Conservation (phyloP, 1,140 invertebrate species). For the Ips typographus region DNA sequence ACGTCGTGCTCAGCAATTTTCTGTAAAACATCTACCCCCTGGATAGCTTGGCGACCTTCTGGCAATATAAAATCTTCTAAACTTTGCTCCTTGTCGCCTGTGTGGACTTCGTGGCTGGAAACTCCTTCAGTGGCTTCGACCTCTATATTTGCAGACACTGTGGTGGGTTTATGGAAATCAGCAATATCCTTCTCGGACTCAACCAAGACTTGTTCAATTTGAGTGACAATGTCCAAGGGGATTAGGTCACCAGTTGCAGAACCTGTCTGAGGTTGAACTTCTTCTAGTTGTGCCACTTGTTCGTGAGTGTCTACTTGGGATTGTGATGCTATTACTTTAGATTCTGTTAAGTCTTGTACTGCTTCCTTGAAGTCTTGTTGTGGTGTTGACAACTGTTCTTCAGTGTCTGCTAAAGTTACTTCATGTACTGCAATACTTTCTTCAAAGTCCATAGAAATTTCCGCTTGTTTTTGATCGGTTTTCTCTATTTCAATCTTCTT, state of each 20-base stretch:
- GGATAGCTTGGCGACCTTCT: conserved; percentile 41
- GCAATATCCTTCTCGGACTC: conserved; percentile 33
- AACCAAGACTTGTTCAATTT: conserved; percentile 33
- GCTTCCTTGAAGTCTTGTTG: conserved; percentile 27
- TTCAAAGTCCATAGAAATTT: conserved; percentile 35
- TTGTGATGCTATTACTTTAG: conserved; percentile 35
- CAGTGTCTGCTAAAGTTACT: conserved; percentile 39
- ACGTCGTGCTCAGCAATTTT: conserved; percentile 42
- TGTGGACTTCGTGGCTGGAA: conserved; percentile 31
- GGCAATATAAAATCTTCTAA: conserved; percentile 39
- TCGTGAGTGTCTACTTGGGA: conserved; percentile 34
- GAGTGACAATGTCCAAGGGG: conserved; percentile 36
- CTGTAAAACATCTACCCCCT: conserved; percentile 42
- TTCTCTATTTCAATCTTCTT: conserved; percentile 36
- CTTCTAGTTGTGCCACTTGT: conserved; percentile 24
- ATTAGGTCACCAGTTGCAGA: conserved; percentile 32
- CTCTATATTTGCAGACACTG: conserved; percentile 28
- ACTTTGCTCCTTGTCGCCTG: conserved; percentile 37
- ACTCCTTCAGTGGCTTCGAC: conserved; percentile 37
- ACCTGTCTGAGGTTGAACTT: conserved; percentile 32
- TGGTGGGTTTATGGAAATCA: conserved; percentile 21
- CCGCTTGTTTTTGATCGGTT: conserved; percentile 50
- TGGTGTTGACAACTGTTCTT: conserved; percentile 38
- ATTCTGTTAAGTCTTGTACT: conserved; percentile 33
- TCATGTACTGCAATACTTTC: conserved; percentile 36